A percentile compares a stretch with the other conserved stretches of the same genome.
Evolutionary conservation across 2,888 invertebrate genomes (phyloP).

Genomic region (Mamestra brassicae): DNA sequence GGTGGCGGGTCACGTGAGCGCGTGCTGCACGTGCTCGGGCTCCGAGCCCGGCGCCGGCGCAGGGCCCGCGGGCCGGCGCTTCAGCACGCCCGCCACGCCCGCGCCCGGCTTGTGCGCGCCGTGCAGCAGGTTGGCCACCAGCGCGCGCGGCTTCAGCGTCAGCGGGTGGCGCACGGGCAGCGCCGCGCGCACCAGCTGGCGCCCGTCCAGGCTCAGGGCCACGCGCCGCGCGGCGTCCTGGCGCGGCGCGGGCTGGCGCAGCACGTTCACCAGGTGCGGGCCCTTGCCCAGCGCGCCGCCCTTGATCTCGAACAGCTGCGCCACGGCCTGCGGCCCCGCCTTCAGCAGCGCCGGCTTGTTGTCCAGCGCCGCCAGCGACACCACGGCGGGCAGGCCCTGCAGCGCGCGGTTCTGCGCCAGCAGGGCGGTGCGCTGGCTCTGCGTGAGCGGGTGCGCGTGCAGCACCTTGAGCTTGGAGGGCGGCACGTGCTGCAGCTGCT

Average conservation of each 20-base stretch:
- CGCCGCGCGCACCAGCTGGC: constrained; percentile 78
- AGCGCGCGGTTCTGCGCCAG: constrained; percentile 76
- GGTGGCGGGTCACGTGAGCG: constrained; percentile 84
- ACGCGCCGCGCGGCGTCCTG: constrained; percentile 75
- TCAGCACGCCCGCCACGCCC: constrained; percentile 47
- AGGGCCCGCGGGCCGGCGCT: constrained; percentile 34
- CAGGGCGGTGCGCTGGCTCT: constrained; percentile 80
- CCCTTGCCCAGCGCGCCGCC: constrained; percentile 83
- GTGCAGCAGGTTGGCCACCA: constrained; percentile 79
- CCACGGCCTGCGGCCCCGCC: constrained; percentile 79
- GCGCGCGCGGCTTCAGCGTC: constrained; percentile 79
- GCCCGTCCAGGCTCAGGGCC: constrained; percentile 78
- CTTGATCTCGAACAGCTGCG: constrained; percentile 87
- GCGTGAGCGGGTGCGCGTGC: constrained; percentile 84
- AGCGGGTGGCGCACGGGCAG: constrained; percentile 78
- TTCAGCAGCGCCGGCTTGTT: constrained; percentile 79
- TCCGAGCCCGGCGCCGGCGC: constrained; percentile 63
- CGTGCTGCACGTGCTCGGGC: constrained; percentile 74
- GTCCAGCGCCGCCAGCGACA: constrained; percentile 81
- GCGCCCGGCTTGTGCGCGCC: constrained; percentile 71
- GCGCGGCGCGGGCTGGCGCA: constrained; percentile 81
- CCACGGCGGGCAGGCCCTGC: constrained; percentile 78
- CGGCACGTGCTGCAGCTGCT: constrained; percentile 77
- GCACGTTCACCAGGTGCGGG: constrained; percentile 85
- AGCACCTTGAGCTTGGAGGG: constrained; percentile 83